Base-by-base conservation (phyloP, 2,888 invertebrate genomes). In the Sphinx pinastri region DNA sequence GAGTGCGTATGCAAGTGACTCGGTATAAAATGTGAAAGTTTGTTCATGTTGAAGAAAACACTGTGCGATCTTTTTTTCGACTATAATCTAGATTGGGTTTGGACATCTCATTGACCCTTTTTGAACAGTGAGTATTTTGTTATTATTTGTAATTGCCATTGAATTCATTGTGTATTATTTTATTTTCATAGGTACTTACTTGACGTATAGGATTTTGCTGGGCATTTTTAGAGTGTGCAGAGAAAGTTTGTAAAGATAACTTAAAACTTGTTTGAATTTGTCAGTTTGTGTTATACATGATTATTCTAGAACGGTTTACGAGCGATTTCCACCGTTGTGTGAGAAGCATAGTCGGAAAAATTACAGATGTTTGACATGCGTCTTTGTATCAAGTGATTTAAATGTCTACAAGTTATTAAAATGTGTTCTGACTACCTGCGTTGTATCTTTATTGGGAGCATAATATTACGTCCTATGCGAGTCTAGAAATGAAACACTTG, bases 11-110 rank as follows among this genome's bases (percentile, higher is more conserved):
- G 25, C 14, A 57, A 70, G 67, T 70, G 67, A 68, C 54, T 54
- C 3, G 38, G 19, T 67, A 73, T 80, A 80, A 84, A 88, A 88
- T 89, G 92, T 91, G 91, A 92, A 92, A 92, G 91, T 92, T 74
- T 76, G 73, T 76, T 75, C 79, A 55, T 79, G 71, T 70, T 31
- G 57, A 79, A 81, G 80, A 83, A 84, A 83, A 84, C 75, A 81
- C 76, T 84, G 83, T 72, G 72, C 74, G 73, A 75, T 76, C 38
- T 79, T 76, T 77, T 81, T 79, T 78, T 75, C 77, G 74, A 60
- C 12, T 78, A 74, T 78, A 79, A 77, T 75, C 77, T 79, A 76
- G 76, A 76, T 80, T 75, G 74, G 78, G 73, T 71, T 78, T 59
- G 76, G 47, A 60, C 60, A 47, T 14, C 45, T n/a, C 16, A 54